Evolutionary conservation across 64 coral and sea anemone species (phyloP).

Genomic region (Exaiptasia diaphana): DNA sequence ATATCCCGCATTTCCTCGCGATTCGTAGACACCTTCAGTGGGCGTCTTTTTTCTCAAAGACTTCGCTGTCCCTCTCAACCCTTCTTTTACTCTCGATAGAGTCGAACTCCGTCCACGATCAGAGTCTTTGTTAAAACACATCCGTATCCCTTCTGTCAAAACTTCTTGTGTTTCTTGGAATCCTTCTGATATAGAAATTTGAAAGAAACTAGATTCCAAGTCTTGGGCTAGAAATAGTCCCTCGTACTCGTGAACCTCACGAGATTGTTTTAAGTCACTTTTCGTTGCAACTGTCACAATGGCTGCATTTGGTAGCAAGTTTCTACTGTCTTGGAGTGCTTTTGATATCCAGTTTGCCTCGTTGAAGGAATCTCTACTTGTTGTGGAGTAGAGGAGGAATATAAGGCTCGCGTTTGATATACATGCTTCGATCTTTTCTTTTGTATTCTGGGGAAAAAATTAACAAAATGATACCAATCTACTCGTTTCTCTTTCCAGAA

Average conservation of each 20-base stretch:
- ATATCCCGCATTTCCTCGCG: neutral
- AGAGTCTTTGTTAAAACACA: constrained; percentile 10
- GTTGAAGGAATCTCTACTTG: constrained; percentile 53
- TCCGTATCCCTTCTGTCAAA: neutral
- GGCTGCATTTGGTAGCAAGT: constrained; percentile 34
- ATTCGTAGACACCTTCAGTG: neutral
- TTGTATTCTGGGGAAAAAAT: constrained; percentile 56
- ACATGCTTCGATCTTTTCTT: constrained; percentile 49
- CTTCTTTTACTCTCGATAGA: constrained; percentile 40
- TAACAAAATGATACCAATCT: neutral
- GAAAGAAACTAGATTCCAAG: constrained; percentile 25
- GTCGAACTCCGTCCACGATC: neutral
- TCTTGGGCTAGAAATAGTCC: constrained; percentile 30
- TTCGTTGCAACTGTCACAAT: constrained; percentile 64
- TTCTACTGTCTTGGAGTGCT: constrained; percentile 57
- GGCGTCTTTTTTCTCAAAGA: constrained; percentile 29
- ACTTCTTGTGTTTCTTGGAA: constrained; percentile 44
- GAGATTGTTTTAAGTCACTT: constrained; percentile 39
- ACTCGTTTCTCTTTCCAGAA: neutral
- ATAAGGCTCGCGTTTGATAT: constrained; percentile 52
- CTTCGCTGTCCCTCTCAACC: constrained; percentile 40
- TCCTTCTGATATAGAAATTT: constrained; percentile 37
- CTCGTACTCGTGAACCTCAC: constrained; percentile 64
- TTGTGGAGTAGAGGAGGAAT: constrained; percentile 66
- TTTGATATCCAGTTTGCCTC: constrained; percentile 64